A percentile compares a stretch with the other conserved stretches of the same genome.
Evolutionary conservation across 2,888 invertebrate species (phyloP).

Genomic region (Diaphora mendica): DNA sequence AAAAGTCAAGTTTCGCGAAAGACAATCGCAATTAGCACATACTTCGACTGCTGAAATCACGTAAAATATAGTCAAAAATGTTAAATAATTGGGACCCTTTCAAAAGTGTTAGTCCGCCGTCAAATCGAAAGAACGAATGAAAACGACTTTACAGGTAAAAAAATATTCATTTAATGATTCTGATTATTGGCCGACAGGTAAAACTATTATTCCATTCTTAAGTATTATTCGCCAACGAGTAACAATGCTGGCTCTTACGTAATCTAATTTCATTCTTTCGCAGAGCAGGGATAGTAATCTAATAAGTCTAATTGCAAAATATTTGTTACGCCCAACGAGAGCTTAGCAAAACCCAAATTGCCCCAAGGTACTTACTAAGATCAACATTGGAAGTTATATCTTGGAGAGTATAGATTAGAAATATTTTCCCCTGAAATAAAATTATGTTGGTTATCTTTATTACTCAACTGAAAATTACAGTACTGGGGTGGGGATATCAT

Average conservation of each 20-base stretch:
- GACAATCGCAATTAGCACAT: not conserved
- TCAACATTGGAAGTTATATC: slow-evolving; percentile 1
- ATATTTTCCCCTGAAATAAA: slow-evolving; percentile 8
- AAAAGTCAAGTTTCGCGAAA: not conserved
- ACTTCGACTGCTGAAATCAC: not conserved
- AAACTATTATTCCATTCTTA: not conserved
- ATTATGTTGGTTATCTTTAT: slow-evolving; percentile 6
- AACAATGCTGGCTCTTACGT: not conserved
- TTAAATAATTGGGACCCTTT: not conserved
- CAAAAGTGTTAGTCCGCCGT: not conserved
- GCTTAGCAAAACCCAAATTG: not conserved
- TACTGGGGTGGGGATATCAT: not conserved
- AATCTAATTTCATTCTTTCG: not conserved
- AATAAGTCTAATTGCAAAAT: slow-evolving; percentile 12
- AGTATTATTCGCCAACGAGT: not conserved
- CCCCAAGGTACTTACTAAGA: slow-evolving; percentile 7
- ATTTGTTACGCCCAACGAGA: slow-evolving; percentile 4
- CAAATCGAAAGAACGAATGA: too few relatives aligned
- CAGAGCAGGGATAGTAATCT: slow-evolving; percentile 6
- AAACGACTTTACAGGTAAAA: not conserved
- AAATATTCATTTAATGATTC: not conserved
- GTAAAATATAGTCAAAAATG: not conserved
- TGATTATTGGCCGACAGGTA: not conserved
- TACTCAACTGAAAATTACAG: not conserved
- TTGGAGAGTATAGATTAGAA: not conserved